Evolutionary conservation across 2,888 invertebrate species (phyloP).

Genomic region (Ochropacha duplaris): DNA sequence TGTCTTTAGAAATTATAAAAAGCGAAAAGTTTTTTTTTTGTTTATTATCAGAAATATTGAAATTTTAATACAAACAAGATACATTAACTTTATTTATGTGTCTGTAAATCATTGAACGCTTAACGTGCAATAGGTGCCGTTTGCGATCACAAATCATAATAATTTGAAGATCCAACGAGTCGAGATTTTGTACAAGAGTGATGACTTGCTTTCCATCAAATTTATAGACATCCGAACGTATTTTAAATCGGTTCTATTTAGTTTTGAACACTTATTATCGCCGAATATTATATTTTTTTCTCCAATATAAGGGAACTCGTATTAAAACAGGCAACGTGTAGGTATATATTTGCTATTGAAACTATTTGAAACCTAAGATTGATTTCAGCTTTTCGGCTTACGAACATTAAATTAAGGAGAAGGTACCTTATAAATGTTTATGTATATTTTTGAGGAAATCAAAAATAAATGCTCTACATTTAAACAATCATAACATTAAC

Average conservation of each 20-base stretch:
- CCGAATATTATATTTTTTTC: background rate
- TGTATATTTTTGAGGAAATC: too few relatives aligned
- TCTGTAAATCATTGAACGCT: slow-evolving; percentile 6
- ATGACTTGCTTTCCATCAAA: background rate
- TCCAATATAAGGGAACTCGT: too few relatives aligned
- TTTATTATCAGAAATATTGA: background rate
- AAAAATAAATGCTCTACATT: too few relatives aligned
- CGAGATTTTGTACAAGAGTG: background rate
- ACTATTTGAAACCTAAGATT: too few relatives aligned
- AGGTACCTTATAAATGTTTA: too few relatives aligned
- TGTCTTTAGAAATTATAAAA: too few relatives aligned
- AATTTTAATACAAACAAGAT: background rate
- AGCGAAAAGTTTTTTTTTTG: too few relatives aligned
- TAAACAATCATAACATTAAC: background rate
- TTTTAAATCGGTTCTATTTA: background rate
- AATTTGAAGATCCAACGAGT: background rate
- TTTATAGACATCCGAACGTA: background rate
- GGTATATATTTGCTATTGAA: too few relatives aligned
- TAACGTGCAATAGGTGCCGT: background rate
- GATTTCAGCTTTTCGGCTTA: too few relatives aligned
- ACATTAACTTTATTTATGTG: slow-evolving; percentile 1
- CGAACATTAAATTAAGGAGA: too few relatives aligned
- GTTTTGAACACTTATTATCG: background rate
- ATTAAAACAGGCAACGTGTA: too few relatives aligned
- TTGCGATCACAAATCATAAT: background rate